These are phyloP conservation scores for Dromiciops gliroides DNA, from an alignment of 2,113 vertebrate species.

Conservation along the genomic window DNA sequence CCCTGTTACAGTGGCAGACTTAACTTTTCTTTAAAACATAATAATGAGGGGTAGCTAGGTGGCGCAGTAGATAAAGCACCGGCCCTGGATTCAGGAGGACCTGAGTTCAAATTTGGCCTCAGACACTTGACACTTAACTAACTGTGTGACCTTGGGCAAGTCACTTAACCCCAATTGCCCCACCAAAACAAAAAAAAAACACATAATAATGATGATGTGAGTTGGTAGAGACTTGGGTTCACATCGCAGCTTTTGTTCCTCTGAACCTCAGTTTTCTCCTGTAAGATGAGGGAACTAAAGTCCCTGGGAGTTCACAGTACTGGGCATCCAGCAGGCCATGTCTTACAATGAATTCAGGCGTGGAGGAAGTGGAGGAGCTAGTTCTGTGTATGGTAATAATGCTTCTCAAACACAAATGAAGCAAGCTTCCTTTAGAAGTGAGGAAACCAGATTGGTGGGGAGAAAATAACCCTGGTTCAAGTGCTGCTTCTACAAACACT, in stretches of 20 bases:
- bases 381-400: not conserved
- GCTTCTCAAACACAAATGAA: not conserved
- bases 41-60: no score
- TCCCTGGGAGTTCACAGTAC: not conserved
- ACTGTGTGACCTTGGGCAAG: no score
- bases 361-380: rapidly evolving
- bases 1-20: not conserved
- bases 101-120: no score
- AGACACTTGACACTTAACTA: no score
- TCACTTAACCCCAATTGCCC: no score
- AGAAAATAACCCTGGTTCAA: no score
- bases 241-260: not conserved
- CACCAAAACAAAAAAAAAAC: no score
- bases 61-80: no score
- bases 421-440: not conserved
- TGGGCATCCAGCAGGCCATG: not conserved
- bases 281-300: not conserved
- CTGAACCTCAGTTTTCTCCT: not conserved
- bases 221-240: not conserved
- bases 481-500: not conserved
- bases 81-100: no score
- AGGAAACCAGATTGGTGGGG: not conserved
- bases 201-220: not conserved
- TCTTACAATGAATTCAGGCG: not conserved
- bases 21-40: not conserved